A percentile compares a stretch with the other conserved stretches of the same genome.
phyloP scores from a whole-genome alignment of 2,113 vertebrate species.

The Rhinogobius similis region DNA sequence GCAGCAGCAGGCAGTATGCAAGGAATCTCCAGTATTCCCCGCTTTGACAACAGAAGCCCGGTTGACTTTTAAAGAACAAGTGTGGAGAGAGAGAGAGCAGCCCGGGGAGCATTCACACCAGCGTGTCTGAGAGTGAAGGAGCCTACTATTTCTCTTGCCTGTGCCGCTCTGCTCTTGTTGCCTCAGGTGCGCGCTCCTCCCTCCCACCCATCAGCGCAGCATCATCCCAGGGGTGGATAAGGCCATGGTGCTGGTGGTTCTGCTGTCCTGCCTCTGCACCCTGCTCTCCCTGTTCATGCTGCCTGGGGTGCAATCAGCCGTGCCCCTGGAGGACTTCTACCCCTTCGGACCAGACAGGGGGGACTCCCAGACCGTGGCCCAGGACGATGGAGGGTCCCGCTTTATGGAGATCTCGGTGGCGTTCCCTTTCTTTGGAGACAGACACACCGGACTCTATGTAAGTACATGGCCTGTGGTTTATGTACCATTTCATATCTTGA shows the following conservation, averaged over 20 bases:
- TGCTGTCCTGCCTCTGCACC: conserved; percentile 69
- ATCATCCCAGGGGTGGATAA: conserved; percentile 66
- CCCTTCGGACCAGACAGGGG: conserved; percentile 84
- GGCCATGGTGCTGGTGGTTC: conserved; percentile 75
- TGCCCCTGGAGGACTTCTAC: conserved; percentile 90
- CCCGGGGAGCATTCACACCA: conserved; percentile 53
- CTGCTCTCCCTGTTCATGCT: conserved; percentile 69
- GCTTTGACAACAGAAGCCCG: conserved; percentile 66
- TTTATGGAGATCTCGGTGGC: conserved; percentile 85
- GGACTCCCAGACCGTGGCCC: conserved; percentile 83
- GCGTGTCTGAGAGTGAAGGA: conserved; percentile 49
- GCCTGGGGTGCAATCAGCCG: conserved; percentile 67
- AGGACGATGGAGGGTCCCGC: conserved; percentile 97
- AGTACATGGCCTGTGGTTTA: conserved; percentile 74
- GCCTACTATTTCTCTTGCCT: conserved; percentile 47
- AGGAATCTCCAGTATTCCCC: conserved; percentile 76
- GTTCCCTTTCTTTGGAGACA: conserved; percentile 95
- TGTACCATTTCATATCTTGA: background rate
- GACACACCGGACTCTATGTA: conserved; percentile 92
- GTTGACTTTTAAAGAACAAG: conserved; percentile 59
- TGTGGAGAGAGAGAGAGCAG: conserved; percentile 50
- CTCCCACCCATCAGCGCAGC: conserved; percentile 50
- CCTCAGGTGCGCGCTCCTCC: conserved; percentile 64
- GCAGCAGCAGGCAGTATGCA: conserved; percentile 76
- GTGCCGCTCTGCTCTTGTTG: conserved; percentile 49